Conservation (phyloP, 2,888 invertebrate species). For the Amiota mariae region DNA sequence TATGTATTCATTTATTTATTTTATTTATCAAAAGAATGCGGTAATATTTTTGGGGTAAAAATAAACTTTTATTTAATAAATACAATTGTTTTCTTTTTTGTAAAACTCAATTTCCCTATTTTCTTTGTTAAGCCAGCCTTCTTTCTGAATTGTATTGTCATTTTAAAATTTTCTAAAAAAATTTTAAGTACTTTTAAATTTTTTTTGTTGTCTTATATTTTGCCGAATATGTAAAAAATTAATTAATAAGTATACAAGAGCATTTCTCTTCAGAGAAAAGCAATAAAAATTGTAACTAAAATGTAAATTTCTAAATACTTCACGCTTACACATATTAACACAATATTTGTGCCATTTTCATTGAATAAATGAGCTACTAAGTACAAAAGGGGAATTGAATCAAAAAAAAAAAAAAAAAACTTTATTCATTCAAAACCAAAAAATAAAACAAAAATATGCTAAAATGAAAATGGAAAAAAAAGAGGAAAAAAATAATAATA, state of each 20-base stretch:
- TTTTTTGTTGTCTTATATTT: too few species aligned
- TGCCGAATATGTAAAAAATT: neutral
- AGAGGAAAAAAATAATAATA: constrained; percentile 41
- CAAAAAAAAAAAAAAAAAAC: constrained; percentile 40
- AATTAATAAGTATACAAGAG: neutral
- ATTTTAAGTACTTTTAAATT: too few species aligned
- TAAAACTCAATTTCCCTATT: too few species aligned
- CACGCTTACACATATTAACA: constrained; percentile 21
- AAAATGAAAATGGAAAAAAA: constrained; percentile 48
- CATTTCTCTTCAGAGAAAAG: neutral
- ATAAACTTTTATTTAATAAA: too few species aligned
- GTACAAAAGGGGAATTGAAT: constrained; percentile 48
- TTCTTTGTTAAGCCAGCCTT: too few species aligned
- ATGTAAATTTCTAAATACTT: constrained; percentile 53
- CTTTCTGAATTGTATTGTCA: too few species aligned
- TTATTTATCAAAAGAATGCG: too few species aligned
- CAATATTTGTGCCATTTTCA: constrained; percentile 43
- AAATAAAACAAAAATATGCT: constrained; percentile 46
- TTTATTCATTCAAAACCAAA: constrained; percentile 28
- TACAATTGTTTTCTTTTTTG: too few species aligned
- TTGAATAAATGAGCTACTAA: neutral
- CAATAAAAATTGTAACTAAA: constrained; percentile 33
- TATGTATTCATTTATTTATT: too few species aligned
- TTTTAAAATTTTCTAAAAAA: too few species aligned
- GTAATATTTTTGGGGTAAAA: too few species aligned